Percentiles rank a stretch among this genome's conserved stretches.
phyloP scores from a whole-genome alignment of 2,888 invertebrate genomes.

The Drosophila leonis region DNA sequence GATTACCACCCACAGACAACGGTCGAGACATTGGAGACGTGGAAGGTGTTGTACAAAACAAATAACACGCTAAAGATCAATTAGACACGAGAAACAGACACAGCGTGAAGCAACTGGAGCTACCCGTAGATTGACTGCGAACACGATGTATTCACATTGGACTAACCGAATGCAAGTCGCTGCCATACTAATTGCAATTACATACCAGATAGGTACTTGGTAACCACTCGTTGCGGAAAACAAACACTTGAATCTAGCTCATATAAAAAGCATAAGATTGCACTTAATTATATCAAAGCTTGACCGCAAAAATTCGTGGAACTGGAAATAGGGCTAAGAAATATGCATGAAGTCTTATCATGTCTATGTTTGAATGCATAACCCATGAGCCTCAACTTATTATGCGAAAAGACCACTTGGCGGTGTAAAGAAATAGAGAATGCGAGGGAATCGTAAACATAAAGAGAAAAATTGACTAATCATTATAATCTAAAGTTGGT shows the following conservation, averaged over 20 bases:
- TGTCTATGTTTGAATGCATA: slow-evolving; percentile 49
- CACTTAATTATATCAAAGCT: slow-evolving; percentile 25
- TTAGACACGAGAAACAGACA: slow-evolving; percentile 63
- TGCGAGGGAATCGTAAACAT: not conserved
- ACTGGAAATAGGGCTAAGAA: slow-evolving; percentile 2
- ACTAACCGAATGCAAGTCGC: slow-evolving; percentile 20
- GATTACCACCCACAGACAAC: slow-evolving; percentile 60
- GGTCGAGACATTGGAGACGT: slow-evolving; percentile 42
- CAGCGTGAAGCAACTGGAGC: slow-evolving; percentile 51
- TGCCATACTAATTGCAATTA: slow-evolving; percentile 24
- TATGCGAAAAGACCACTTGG: slow-evolving; percentile 22
- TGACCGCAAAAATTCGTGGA: slow-evolving; percentile 27
- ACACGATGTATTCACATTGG: slow-evolving; percentile 43
- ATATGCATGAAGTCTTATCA: slow-evolving; percentile 37
- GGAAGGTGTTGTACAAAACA: slow-evolving; percentile 64
- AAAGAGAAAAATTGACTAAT: not conserved
- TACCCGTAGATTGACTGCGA: slow-evolving; percentile 51
- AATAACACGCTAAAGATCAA: slow-evolving; percentile 69
- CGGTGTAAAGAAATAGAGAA: slow-evolving; percentile 9
- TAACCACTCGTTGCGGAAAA: not conserved
- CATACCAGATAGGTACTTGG: slow-evolving; percentile 18
- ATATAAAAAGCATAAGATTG: not conserved
- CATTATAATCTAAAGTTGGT: not conserved
- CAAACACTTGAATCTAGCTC: not conserved
- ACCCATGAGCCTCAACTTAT: slow-evolving; percentile 52